Evolutionary conservation across 1,140 invertebrate genomes (phyloP).

Genomic region (Protaetia brevitarsis): DNA sequence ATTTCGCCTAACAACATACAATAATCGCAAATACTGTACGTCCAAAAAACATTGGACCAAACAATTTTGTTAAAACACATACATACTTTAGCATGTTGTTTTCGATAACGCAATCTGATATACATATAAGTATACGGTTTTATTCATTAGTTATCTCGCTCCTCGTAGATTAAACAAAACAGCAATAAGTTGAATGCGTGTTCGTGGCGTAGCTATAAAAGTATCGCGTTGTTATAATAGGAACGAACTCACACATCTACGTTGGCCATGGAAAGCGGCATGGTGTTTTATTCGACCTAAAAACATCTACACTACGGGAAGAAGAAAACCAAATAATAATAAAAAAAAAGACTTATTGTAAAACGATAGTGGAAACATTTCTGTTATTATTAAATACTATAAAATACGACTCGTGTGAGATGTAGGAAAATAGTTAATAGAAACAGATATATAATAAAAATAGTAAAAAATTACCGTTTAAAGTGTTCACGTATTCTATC

Average conservation of each 20-base stretch:
- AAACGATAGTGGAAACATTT: background rate
- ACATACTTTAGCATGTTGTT: background rate
- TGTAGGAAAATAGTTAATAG: background rate
- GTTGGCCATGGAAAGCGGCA: constrained; percentile 22
- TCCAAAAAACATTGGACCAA: background rate
- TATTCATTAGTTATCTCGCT: constrained; percentile 6
- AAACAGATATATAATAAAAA: background rate
- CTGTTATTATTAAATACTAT: background rate
- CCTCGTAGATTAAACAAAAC: constrained; percentile 5
- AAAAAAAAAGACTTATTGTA: background rate
- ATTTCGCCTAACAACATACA: constrained; percentile 3
- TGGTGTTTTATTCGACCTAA: constrained; percentile 19
- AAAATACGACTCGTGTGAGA: background rate
- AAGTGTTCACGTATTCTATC: constrained; percentile 94
- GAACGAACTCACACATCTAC: constrained; percentile 25
- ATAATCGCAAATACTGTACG: background rate
- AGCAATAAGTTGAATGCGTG: background rate
- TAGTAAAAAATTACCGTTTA: constrained; percentile 74
- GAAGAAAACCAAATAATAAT: constrained; percentile 5
- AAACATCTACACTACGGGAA: constrained; percentile 19
- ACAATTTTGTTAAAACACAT: background rate
- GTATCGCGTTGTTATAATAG: constrained; percentile 17
- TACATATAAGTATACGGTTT: background rate
- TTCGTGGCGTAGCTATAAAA: background rate
- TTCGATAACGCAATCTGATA: constrained; percentile 8